These are phyloP conservation scores for Coelogynopora nodosa DNA, from an alignment of 2,888 invertebrate genomes.

Conservation along the genomic window DNA sequence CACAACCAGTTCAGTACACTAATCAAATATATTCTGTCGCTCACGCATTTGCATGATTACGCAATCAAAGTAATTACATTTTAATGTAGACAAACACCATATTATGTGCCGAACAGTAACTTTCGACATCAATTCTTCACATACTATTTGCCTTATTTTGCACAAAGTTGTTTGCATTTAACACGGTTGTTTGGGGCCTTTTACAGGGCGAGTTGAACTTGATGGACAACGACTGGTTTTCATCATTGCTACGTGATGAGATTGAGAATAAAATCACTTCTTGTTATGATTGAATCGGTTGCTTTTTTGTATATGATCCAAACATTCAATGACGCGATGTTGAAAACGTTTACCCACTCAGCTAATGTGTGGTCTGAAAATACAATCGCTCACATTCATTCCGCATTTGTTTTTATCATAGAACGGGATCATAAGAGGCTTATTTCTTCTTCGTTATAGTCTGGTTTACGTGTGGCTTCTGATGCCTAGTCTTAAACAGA, in stretches of 20 bases:
- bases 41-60: no score
- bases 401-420: not conserved
- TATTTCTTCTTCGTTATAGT: not conserved
- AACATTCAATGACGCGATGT: constrained; percentile 10
- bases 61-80: constrained; percentile 13
- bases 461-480: not conserved
- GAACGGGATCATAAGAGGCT: not conserved
- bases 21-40: no score
- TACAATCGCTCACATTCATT: no score
- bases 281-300: constrained; percentile 17
- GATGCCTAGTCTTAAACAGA: not conserved
- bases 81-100: not conserved
- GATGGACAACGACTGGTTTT: constrained; percentile 11
- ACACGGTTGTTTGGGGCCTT: not conserved
- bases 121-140: not conserved
- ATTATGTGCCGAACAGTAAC: not conserved
- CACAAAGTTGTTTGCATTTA: not conserved
- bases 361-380: constrained; percentile 24
- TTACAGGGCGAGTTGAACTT: not conserved
- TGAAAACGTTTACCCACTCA: not conserved
- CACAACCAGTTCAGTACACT: no score
- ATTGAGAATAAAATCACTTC: constrained; percentile 28
- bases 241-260: constrained; percentile 4
- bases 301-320: constrained; percentile 10
- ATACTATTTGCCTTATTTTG: not conserved